Conservation (phyloP, 2,113 vertebrate genomes). For the Laterallus jamaicensis region DNA sequence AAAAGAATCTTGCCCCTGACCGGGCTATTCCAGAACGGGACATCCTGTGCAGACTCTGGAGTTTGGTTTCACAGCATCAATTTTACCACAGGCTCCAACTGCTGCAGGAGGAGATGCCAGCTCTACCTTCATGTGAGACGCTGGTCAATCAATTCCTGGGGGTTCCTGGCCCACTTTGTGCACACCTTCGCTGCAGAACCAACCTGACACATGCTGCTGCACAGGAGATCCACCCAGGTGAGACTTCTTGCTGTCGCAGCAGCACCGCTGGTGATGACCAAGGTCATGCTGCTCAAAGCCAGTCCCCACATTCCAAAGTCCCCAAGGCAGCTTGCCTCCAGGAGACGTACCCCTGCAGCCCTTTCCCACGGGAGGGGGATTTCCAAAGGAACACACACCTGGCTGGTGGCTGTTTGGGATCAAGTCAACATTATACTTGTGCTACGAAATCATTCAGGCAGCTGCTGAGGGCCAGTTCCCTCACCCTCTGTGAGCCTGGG, state of each 20-base stretch:
- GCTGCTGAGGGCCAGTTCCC: not conserved
- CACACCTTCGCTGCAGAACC: not conserved
- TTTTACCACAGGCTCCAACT: not conserved
- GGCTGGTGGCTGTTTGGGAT: not conserved
- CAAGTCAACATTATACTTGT: not conserved
- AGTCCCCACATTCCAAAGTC: no score
- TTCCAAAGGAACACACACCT: not conserved
- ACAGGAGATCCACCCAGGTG: no score
- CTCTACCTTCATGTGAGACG: not conserved
- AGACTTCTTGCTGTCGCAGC: not conserved
- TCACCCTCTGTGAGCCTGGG: not conserved
- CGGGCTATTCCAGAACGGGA: no score
- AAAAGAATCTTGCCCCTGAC: no score
- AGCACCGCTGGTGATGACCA: not conserved
- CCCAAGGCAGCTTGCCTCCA: no score
- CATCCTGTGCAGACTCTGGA: not conserved
- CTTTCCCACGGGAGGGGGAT: not conserved
- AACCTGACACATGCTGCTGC: not conserved
- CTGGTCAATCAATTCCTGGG: not conserved
- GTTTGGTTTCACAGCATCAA: not conserved
- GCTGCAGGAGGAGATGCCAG: not conserved
- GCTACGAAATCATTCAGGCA: not conserved
- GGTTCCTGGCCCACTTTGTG: not conserved
- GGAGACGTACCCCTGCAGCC: no score
- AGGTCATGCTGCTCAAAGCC: not conserved